Percentiles rank a stretch among this genome's conserved stretches.
These are phyloP conservation scores for Liopterus haemorrhoidalis DNA, from an alignment of 2,888 invertebrate genomes.

Conservation along the genomic window DNA sequence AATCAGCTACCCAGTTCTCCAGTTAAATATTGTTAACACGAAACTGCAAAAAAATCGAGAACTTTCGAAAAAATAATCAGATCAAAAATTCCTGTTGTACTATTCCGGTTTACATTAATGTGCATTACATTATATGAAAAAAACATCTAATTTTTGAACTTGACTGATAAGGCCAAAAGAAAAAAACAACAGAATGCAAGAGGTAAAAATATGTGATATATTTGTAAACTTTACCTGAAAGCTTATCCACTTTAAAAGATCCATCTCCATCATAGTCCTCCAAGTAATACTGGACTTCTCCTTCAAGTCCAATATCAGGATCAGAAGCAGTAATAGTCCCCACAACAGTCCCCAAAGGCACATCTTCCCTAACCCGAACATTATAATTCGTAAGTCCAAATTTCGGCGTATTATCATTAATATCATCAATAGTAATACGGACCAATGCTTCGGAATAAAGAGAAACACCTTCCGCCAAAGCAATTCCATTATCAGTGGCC, in stretches of 20 bases:
- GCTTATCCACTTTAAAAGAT: constrained; percentile 74
- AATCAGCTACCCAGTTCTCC: no score
- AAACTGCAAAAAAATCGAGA: no score
- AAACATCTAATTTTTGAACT: no score
- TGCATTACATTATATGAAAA: no score
- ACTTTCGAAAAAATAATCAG: no score
- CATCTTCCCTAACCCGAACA: constrained; percentile 84
- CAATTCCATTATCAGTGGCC: constrained; percentile 68
- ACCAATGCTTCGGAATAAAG: constrained; percentile 78
- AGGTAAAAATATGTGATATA: no score
- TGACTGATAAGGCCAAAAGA: no score
- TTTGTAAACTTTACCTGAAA: constrained; percentile 53
- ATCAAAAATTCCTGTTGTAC: no score
- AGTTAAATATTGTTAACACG: no score
- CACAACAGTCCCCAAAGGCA: constrained; percentile 80
- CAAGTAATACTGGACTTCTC: constrained; percentile 73
- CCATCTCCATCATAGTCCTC: constrained; percentile 63
- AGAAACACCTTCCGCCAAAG: constrained; percentile 50
- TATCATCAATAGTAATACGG: constrained; percentile 76
- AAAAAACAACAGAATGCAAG: no score
- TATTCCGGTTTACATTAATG: no score
- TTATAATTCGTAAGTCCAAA: constrained; percentile 70
- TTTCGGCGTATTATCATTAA: constrained; percentile 82
- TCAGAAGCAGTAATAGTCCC: constrained; percentile 79
- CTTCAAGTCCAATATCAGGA: constrained; percentile 78